phyloP scores from a whole-genome alignment of 2,888 invertebrate species.

The Polia nebulosa region DNA sequence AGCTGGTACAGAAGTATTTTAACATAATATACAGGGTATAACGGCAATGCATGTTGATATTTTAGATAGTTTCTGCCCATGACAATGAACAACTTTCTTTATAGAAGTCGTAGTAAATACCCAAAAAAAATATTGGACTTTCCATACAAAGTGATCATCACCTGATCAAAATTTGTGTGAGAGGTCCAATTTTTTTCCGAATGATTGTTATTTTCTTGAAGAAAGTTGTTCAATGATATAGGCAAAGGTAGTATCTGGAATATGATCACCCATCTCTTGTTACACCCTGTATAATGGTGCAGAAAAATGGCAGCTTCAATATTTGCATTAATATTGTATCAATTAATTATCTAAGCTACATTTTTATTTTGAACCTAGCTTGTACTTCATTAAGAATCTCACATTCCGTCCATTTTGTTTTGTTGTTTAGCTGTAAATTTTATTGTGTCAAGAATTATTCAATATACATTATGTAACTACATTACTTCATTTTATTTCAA shows the following conservation, averaged over 20 bases:
- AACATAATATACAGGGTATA: conserved; percentile 25
- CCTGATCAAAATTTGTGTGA: no score
- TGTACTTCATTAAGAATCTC: conserved; percentile 84
- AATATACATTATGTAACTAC: conserved; percentile 86
- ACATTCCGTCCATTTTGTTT: conserved; percentile 91
- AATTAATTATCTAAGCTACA: conserved; percentile 48
- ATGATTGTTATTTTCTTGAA: no score
- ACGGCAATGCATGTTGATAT: no score
- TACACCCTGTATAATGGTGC: conserved; percentile 52
- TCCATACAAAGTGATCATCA: no score
- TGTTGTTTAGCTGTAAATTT: conserved; percentile 88
- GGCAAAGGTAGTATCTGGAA: no score
- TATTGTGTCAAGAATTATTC: conserved; percentile 85
- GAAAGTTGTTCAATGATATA: no score
- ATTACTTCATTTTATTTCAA: conserved; percentile 81
- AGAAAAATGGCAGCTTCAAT: conserved; percentile 47
- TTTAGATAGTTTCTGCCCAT: no score
- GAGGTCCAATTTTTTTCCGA: no score
- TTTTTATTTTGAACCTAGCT: conserved; percentile 68
- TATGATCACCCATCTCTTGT: no score
- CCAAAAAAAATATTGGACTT: no score
- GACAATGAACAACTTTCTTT: no score
- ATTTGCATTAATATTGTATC: conserved; percentile 52
- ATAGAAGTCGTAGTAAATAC: no score
- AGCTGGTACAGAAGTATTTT: conserved; percentile 39